phyloP scores from a whole-genome alignment of 2,113 vertebrate species.

The Phylloscopus trochiloides region DNA sequence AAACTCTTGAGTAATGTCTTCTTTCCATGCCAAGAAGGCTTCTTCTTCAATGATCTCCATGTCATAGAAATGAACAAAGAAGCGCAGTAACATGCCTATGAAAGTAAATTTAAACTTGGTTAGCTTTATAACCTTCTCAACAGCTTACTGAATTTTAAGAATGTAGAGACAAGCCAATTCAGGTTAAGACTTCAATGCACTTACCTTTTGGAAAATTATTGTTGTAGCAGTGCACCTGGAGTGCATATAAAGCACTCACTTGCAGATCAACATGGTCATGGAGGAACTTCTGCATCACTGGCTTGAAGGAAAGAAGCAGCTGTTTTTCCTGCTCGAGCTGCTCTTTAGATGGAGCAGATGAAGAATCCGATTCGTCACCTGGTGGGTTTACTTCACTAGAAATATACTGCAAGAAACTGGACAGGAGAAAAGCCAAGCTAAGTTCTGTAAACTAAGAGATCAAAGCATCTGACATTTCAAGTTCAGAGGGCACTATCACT shows the following conservation, averaged over 20 bases:
- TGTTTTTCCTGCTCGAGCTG: conserved; percentile 95
- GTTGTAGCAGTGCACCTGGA: conserved; percentile 97
- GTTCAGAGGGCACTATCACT: background rate
- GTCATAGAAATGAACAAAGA: conserved; percentile 98
- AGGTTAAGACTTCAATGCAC: fast-evolving
- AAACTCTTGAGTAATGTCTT: conserved; percentile 99
- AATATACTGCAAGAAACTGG: conserved; percentile 98
- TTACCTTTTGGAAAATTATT: conserved; percentile 94
- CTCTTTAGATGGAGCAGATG: conserved; percentile 90
- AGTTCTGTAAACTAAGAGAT: background rate
- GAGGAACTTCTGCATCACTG: conserved; percentile 99
- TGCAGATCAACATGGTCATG: conserved; percentile 96
- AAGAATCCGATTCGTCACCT: conserved; percentile 86
- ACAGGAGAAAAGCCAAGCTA: background rate
- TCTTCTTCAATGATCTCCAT: conserved; percentile 99
- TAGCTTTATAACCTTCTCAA: background rate
- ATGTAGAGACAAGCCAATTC: background rate
- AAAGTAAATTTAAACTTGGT: fast-evolving
- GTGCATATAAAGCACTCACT: conserved; percentile 94
- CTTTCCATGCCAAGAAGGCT: conserved; percentile 99
- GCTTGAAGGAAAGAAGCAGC: conserved; percentile 95
- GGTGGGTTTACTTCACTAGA: conserved; percentile 88
- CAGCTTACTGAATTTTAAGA: fast-evolving
- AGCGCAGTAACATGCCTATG: conserved; percentile 95
- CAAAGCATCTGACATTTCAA: background rate